phyloP scores from a whole-genome alignment of 1,140 invertebrate genomes.

The Sycophaga agraensis region DNA sequence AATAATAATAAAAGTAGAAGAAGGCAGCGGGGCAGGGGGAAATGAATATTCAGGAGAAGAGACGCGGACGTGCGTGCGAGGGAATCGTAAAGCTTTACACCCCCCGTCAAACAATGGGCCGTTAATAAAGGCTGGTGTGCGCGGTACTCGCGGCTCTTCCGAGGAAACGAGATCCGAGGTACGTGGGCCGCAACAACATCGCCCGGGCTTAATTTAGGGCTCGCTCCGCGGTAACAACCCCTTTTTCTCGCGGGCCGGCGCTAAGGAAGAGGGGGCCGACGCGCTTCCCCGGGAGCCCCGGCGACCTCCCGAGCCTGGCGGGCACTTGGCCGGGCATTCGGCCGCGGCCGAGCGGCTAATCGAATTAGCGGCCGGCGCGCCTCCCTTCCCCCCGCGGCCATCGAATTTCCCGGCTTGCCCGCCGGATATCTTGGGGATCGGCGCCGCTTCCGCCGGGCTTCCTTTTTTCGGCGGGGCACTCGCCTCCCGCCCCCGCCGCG shows the following conservation, averaged over 20 bases:
- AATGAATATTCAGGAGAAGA: slow-evolving; percentile 8
- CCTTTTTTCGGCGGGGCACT: background rate
- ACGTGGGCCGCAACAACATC: too few relatives aligned
- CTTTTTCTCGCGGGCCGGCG: too few relatives aligned
- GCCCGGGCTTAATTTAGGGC: too few relatives aligned
- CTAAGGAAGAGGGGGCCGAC: too few relatives aligned
- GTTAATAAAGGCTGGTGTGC: slow-evolving; percentile 23
- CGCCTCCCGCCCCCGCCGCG: too few relatives aligned
- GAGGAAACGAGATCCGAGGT: too few relatives aligned
- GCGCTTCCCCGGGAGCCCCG: too few relatives aligned
- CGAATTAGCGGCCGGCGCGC: slow-evolving; percentile 25
- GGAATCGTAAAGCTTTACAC: slow-evolving; percentile 14
- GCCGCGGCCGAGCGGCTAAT: slow-evolving; percentile 19
- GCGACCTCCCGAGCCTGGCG: too few relatives aligned
- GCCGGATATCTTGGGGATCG: slow-evolving; percentile 16
- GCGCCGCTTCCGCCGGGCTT: slow-evolving; percentile 19
- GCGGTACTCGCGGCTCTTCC: too few relatives aligned
- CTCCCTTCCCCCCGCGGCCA: background rate
- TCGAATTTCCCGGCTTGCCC: slow-evolving; percentile 19
- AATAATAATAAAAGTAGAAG: too few relatives aligned
- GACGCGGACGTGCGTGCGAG: background rate
- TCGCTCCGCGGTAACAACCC: too few relatives aligned
- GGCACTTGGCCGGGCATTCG: background rate
- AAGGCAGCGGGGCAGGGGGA: too few relatives aligned
- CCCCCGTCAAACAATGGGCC: slow-evolving; percentile 5